Base-by-base conservation (phyloP, 2,113 vertebrate species). In the Zonotrichia leucophrys region DNA sequence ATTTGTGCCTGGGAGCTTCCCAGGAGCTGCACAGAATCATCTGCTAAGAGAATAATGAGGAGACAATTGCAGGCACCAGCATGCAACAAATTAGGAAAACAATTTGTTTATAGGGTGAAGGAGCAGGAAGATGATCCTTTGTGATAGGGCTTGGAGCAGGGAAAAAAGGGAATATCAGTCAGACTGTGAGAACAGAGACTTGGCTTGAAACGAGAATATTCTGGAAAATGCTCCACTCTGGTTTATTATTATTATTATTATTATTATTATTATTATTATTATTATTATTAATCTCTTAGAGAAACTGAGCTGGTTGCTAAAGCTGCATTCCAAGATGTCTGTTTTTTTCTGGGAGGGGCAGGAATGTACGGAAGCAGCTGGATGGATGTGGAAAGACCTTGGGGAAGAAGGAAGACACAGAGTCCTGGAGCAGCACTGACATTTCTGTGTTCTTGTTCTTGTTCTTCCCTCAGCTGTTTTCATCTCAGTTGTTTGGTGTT, bases 41-140 rank as follows among this genome's bases (percentile, higher is more conserved):
- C 72, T 41, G 49, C 21, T 42, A 25, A 13, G 30, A n/a, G 72
- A 91, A 66, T 41, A 90, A 91, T 21, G 22, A 68, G 56, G 63
- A 60, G 59, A 64, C 33, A 58, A 74, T 39, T 47, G 55, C 49
- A 77, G 69, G 67, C 30, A 44, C 44, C 1, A 42, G 5, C 82
- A 49, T 19, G 39, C 7, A 49, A 42, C 56, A 90, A 92, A 86
- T 72, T 64, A 91, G 41, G 87, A 47, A 82, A 92, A 62, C 20
- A 44, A 73, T 60, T 85, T 89, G 55, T 90, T 94, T 76, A 47
- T 28, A n/a, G 33, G 59, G 47, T 77, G 42, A 60, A 72, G 58
- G 66, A 89, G 62, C 19, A 82, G 63, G 55, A 63, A 13, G 41
- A 89, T 27, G 62, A 73, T 53, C 41, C 58, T 86, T 86, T 76